Evolutionary conservation across 2,888 invertebrate genomes (phyloP).

Genomic region (Nudaria mundana): DNA sequence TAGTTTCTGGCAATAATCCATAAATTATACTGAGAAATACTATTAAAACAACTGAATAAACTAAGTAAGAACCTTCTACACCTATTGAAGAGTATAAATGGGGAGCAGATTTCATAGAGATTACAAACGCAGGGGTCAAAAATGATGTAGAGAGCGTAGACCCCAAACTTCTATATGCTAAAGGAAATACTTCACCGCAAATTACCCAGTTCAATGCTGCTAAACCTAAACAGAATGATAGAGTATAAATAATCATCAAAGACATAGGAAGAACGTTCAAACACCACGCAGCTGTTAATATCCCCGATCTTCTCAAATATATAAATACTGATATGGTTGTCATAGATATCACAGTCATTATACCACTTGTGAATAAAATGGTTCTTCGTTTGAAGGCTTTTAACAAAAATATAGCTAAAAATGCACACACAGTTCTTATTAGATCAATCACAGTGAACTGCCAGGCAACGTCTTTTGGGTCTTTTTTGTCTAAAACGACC

Average conservation of each 20-base stretch:
- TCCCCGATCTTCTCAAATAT: conserved; percentile 57
- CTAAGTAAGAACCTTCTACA: conserved; percentile 69
- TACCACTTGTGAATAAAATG: conserved; percentile 66
- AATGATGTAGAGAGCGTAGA: conserved; percentile 71
- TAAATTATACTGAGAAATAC: conserved; percentile 63
- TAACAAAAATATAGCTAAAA: conserved; percentile 74
- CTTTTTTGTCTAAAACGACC: conserved; percentile 58
- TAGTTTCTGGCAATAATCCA: conserved; percentile 66
- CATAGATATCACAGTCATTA: conserved; percentile 63
- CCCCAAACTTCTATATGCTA: conserved; percentile 71
- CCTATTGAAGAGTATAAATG: conserved; percentile 68
- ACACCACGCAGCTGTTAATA: conserved; percentile 54
- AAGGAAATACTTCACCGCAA: conserved; percentile 73
- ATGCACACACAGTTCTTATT: conserved; percentile 83
- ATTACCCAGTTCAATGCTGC: conserved; percentile 74
- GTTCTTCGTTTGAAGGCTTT: conserved; percentile 64
- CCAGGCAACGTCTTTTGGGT: conserved; percentile 62
- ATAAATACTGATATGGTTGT: conserved; percentile 61
- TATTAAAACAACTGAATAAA: conserved; percentile 61
- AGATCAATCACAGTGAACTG: conserved; percentile 85
- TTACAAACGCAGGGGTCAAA: conserved; percentile 65
- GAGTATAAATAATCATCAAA: conserved; percentile 64
- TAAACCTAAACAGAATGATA: conserved; percentile 70
- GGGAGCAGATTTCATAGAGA: conserved; percentile 76
- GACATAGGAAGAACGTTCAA: conserved; percentile 60